Base-by-base conservation (phyloP, 2,888 invertebrate species). In the Rhyacophila evoluta region DNA sequence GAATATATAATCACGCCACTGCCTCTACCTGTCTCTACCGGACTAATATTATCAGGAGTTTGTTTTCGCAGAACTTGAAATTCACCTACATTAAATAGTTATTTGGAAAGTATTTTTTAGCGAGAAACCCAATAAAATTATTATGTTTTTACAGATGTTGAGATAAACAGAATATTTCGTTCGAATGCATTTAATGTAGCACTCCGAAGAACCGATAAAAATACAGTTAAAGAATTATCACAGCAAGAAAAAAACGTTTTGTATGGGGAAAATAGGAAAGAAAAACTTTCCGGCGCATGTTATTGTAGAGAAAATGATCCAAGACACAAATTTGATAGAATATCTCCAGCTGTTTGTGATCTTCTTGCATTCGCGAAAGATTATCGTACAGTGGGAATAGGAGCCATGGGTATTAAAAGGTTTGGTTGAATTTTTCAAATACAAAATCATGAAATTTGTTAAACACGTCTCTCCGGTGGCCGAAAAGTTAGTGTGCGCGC, bases 101-200 rank as follows among this genome's bases (percentile, higher is more conserved):
- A n/a, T 33, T 33, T 6, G 6, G 6, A 33, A 33, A 33, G 29
- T 6, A 33, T 33, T 33, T 33, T 2, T 33, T 6, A 33, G 2
- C 6, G 6, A 4, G 2, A 33, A 11, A 39, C 19, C 15, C 15
- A 39, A 11, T 6, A 2, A 39, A 39, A 1, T 1, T 19, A 72
- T 28, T 75, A 33, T 71, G 19, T 28, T 19, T 15, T 67, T 1
- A 27, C 70, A 77, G 81, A 81, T 38, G 8, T 72, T 28, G 81
- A 81, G 29, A 37, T 81, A 15, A 81, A 81, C 67, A 69, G 81
- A 27, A 67, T 81, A 33, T 71, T 81, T 27, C 75, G 81, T 11
- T 38, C 76, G 2, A 19, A 39, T 5, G 15, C 4, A 10, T 81
- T 71, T 27, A 81, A 79, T 39, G n/a, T 74, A 10, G 37, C 74